Conservation (phyloP, 2,113 vertebrate genomes). For the Ovis aries region ARS-UI_Ramb_v3.0 NC_056064.1:15198001-15198500, state of each 20-base stretch:
- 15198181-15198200: background rate
- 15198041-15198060: background rate
- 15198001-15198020: background rate
- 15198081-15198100: background rate
- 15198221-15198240: background rate
- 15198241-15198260: background rate
- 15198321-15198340: background rate
- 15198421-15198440: fast-evolving
- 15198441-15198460: background rate
- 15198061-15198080: background rate
- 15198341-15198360: background rate
- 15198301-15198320: background rate
- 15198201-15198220: background rate
- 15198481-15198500: background rate
- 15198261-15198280: background rate
- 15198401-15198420: fast-evolving
- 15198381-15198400: background rate
- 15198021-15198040: background rate
- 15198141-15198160: background rate
- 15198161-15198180: background rate
- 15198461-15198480: background rate
- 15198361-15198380: background rate
- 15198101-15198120: background rate
- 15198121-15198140: fast-evolving
- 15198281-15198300: background rate